phyloP scores from a whole-genome alignment of 2,888 invertebrate genomes.

The Scrobipalpa atriplicella region DNA sequence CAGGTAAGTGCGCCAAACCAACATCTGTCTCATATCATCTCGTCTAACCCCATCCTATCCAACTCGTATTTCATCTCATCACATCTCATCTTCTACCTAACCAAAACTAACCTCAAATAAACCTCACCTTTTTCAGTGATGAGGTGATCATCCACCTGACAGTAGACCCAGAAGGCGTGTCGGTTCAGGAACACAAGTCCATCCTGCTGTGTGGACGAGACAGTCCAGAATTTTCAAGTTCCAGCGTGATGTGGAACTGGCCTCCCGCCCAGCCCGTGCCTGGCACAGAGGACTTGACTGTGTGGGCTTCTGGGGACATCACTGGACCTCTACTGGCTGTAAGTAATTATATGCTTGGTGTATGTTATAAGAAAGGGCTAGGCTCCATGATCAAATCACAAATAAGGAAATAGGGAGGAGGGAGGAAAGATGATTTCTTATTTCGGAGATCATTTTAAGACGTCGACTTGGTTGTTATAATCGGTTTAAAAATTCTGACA shows the following conservation, averaged over 20 bases:
- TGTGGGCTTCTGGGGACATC: constrained; percentile 85
- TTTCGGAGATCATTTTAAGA: no score
- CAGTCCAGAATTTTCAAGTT: constrained; percentile 45
- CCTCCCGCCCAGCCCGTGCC: constrained; percentile 68
- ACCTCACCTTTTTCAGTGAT: constrained; percentile 69
- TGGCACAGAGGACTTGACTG: constrained; percentile 84
- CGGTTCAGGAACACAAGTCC: constrained; percentile 84
- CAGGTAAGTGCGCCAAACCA: constrained; percentile 36
- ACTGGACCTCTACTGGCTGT: constrained; percentile 84
- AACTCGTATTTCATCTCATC: not conserved
- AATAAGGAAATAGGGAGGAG: no score
- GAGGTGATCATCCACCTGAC: constrained; percentile 84
- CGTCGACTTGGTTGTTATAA: no score
- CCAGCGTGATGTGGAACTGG: constrained; percentile 62
- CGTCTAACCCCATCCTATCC: no score
- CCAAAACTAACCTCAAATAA: not conserved
- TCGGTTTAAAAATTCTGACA: no score
- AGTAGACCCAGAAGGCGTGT: constrained; percentile 88
- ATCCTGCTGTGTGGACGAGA: constrained; percentile 85
- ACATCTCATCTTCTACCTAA: not conserved
- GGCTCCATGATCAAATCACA: no score
- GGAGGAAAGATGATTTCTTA: no score
- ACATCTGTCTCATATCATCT: not conserved
- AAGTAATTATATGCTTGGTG: no score
- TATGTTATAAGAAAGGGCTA: no score